phyloP scores from a whole-genome alignment of 2,113 vertebrate genomes.

The Syngnathus typhle region DNA sequence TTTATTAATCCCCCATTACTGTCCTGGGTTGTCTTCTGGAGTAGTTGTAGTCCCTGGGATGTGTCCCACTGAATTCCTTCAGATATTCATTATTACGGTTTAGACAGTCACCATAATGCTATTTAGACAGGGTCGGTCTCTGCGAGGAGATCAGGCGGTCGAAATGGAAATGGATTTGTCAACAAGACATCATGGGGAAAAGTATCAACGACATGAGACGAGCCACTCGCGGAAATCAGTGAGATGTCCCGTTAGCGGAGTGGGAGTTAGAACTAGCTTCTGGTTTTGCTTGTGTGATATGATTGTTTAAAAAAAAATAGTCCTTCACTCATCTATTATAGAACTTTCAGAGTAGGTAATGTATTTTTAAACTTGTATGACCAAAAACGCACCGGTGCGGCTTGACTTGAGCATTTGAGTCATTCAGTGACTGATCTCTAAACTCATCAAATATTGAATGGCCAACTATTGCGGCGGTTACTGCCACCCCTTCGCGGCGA shows the following conservation, averaged over 20 bases:
- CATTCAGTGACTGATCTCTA: too few species aligned
- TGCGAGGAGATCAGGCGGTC: not conserved
- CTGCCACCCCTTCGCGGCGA: too few species aligned
- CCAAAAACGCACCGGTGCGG: too few species aligned
- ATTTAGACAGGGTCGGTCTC: not conserved
- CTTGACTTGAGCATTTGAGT: too few species aligned
- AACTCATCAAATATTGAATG: not conserved
- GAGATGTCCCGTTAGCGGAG: not conserved
- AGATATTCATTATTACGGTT: not conserved
- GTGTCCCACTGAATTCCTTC: not conserved
- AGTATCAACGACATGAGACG: not conserved
- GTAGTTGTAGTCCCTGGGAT: not conserved
- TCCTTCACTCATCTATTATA: too few species aligned
- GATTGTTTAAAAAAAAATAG: not conserved
- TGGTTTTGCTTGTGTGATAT: too few species aligned
- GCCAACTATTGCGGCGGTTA: too few species aligned
- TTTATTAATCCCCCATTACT: not conserved
- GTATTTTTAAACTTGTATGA: too few species aligned
- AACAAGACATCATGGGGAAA: slow-evolving; percentile 1
- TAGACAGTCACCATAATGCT: too few species aligned
- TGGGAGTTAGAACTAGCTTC: not conserved
- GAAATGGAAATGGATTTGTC: not conserved
- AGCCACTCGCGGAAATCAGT: not conserved
- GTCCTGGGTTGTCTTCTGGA: not conserved
- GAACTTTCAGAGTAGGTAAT: not conserved